Conservation (phyloP, 2,797 vertebrate genomes). For the Sebastes matsubarae region DNA sequence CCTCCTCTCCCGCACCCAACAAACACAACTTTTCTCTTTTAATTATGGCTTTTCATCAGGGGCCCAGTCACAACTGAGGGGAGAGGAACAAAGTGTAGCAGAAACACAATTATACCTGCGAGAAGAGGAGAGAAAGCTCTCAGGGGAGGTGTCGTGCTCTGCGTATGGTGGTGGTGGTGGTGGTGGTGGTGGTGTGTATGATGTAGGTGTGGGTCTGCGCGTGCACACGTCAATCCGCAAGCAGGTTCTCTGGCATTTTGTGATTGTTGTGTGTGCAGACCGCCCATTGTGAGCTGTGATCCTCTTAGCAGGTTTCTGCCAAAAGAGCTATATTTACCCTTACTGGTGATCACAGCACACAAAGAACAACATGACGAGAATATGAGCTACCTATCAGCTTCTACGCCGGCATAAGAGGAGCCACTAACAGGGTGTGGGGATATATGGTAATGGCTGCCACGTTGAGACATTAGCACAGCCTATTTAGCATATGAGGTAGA, state of each 20-base stretch:
- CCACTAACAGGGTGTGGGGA: constrained; percentile 37
- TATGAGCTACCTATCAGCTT: constrained; percentile 52
- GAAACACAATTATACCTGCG: constrained; percentile 72
- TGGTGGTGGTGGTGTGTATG: constrained; percentile 2
- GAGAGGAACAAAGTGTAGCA: constrained; percentile 52
- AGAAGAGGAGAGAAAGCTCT: constrained; percentile 39
- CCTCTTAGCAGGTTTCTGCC: constrained; percentile 67
- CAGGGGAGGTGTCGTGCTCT: constrained; percentile 42
- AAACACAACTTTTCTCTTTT: constrained; percentile 75
- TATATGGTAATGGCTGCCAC: constrained; percentile 54
- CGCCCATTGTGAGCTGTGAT: constrained; percentile 74
- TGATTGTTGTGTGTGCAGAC: constrained; percentile 57
- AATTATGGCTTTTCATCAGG: constrained; percentile 73
- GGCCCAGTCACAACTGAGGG: constrained; percentile 60
- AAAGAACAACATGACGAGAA: constrained; percentile 51
- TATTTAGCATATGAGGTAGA: constrained; percentile 45
- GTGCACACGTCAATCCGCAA: constrained; percentile 44
- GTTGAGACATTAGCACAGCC: constrained; percentile 40
- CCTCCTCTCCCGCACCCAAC: constrained; percentile 41
- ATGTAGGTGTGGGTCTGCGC: constrained; percentile 4
- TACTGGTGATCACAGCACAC: constrained; percentile 65
- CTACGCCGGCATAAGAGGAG: constrained; percentile 19
- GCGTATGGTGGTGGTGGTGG: neutral
- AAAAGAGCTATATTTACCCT: constrained; percentile 74
- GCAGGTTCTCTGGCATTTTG: constrained; percentile 61